phyloP scores from a whole-genome alignment of 2,113 vertebrate genomes.

The Lycaon pictus region DNA sequence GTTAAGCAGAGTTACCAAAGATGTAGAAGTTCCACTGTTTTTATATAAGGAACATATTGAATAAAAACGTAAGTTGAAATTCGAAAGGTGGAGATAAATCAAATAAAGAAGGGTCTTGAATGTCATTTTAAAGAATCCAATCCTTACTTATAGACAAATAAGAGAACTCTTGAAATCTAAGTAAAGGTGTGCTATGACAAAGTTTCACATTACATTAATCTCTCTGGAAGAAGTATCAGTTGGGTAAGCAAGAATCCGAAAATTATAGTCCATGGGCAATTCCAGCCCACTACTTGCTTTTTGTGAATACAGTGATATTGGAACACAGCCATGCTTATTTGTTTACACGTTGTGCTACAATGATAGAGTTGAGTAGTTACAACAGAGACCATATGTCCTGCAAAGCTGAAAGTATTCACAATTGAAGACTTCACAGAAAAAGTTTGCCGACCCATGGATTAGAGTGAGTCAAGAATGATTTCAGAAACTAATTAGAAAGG shows the following conservation, averaged over 20 bases:
- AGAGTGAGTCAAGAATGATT: conserved; percentile 7
- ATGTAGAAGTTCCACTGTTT: neutral
- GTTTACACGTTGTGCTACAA: neutral
- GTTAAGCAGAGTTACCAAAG: neutral
- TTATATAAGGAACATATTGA: neutral
- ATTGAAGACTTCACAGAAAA: neutral
- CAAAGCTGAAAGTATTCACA: conserved; percentile 1
- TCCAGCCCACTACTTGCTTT: neutral
- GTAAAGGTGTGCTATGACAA: neutral
- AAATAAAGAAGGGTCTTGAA: neutral
- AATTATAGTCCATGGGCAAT: neutral
- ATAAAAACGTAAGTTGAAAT: neutral
- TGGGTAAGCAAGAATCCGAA: neutral
- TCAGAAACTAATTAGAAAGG: conserved; percentile 59
- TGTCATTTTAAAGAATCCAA: neutral
- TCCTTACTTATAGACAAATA: neutral
- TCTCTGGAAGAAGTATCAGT: neutral
- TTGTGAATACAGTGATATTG: neutral
- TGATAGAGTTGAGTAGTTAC: neutral
- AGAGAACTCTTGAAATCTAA: neutral
- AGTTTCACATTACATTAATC: neutral
- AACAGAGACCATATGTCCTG: neutral
- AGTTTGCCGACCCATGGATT: neutral
- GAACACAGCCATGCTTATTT: neutral
- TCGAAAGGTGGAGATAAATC: neutral